These are phyloP conservation scores for Harpegnathos saltator DNA, from an alignment of 1,140 invertebrate genomes.

Conservation along the genomic window DNA sequence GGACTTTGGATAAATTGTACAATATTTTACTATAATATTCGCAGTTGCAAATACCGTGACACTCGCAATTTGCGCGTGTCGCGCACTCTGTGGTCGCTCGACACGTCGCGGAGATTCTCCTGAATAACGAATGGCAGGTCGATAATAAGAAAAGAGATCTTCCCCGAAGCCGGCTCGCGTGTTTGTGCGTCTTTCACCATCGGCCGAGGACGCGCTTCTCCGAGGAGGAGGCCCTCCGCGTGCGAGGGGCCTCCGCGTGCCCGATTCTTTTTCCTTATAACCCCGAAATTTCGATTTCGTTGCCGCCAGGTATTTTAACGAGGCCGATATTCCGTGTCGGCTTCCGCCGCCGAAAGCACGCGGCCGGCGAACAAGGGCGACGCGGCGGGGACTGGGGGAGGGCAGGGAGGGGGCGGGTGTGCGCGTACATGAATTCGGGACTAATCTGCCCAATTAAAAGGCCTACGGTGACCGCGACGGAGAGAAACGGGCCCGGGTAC, in stretches of 20 bases:
- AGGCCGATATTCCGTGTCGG: conserved; percentile 82
- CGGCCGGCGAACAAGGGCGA: conserved; percentile 31
- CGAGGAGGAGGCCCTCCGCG: background rate
- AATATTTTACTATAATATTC: background rate
- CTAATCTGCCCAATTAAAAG: conserved; percentile 85
- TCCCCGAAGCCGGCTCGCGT: conserved; percentile 46
- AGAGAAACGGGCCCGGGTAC: conserved; percentile 34
- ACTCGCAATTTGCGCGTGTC: background rate
- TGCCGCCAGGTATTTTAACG: conserved; percentile 85
- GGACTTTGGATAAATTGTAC: background rate
- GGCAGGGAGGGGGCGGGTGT: conserved; percentile 34
- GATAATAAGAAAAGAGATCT: conserved; percentile 16
- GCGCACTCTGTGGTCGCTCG: background rate
- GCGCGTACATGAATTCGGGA: conserved; percentile 80
- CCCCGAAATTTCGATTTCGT: conserved; percentile 86
- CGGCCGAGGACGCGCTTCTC: conserved; percentile 46
- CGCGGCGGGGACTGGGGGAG: background rate
- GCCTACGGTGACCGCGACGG: conserved; percentile 55
- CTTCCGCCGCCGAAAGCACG: conserved; percentile 65
- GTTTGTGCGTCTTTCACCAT: conserved; percentile 49
- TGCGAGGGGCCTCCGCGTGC: no score
- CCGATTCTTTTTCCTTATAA: conserved; percentile 72
- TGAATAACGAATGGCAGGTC: background rate
- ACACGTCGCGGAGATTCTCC: conserved; percentile 3
- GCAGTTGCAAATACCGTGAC: no score